These are phyloP conservation scores for Lethenteron camtschaticum DNA, from an alignment of 2,113 vertebrate species.

Conservation along the genomic window DNA sequence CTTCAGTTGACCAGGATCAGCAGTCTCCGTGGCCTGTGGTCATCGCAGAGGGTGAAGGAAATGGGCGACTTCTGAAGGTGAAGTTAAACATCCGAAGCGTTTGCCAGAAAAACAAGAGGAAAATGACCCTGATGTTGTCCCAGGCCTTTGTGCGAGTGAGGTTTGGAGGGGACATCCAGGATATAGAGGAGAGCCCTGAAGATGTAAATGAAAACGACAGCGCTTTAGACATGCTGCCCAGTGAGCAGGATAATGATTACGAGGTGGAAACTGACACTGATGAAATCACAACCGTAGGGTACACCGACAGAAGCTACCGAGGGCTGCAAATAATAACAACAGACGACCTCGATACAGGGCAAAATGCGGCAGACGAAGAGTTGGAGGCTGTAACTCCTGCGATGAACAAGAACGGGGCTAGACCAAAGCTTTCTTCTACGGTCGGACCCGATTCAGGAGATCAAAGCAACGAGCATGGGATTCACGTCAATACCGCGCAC, in stretches of 20 bases:
- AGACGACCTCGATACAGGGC: too few relatives aligned
- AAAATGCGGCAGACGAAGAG: not conserved
- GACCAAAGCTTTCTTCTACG: not conserved
- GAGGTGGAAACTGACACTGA: not conserved
- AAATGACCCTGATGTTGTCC: not conserved
- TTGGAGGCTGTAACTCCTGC: not conserved
- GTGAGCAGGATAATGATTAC: not conserved
- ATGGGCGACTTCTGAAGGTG: not conserved
- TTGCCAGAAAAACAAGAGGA: conserved; percentile 4
- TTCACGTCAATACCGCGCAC: not conserved
- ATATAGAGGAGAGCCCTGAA: not conserved
- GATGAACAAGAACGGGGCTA: not conserved
- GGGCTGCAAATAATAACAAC: too few relatives aligned
- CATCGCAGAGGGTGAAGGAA: conserved; percentile 3
- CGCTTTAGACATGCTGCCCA: not conserved
- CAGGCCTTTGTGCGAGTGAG: not conserved
- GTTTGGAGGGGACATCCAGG: not conserved
- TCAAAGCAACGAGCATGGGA: not conserved
- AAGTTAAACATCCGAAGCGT: not conserved
- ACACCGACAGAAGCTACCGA: not conserved
- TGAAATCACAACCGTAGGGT: not conserved
- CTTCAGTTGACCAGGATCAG: conserved; percentile 1
- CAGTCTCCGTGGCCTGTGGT: conserved; percentile 3
- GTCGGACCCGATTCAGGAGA: not conserved
- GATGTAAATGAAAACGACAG: not conserved